Base-by-base conservation (phyloP, 2,888 invertebrate species). In the Brenthis hecate region DNA sequence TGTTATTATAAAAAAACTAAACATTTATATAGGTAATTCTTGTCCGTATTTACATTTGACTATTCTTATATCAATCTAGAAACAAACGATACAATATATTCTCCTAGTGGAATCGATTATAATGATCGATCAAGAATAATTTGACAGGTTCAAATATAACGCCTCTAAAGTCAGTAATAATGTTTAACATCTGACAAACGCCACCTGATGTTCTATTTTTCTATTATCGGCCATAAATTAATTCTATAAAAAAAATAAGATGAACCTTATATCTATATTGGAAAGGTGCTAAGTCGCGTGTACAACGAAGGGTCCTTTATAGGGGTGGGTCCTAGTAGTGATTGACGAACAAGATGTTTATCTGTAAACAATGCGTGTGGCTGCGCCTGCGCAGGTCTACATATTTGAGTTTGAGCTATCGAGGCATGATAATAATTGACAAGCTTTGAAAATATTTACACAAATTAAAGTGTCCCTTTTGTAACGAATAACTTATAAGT, bases 331-430 rank as follows among this genome's bases (percentile, higher is more conserved):
- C 73, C 60, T 81, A 75, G 78, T 78, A 81, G 83, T 86, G 84
- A 87, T 85, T 84, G 86, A 85, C 85, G 79, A 85, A 86, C 82
- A 77, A 84, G 90, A 91, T 91, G 78, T 69, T 88, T 89, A 91
- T 91, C 91, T 76, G 79, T 73, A 73, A 82, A 87, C 90, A 89
- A 91, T 88, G 89, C 84, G 89, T 89, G 90, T 88, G 90, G 88
- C 81, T 82, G 78, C 82, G 77, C 76, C 66, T 73, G 72, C 80
- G 77, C 78, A 77, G 75, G 73, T 73, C 75, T 70, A 69, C 69
- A 63, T 76, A 78, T 78, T 80, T 77, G 74, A 78, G 78, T 77
- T 80, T 81, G 79, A 84, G 83, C 80, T 82, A 84, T 84, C 78
- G 81, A 82, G 79, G 78, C 79, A 78, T 75, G 80, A 81, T 78